Percentiles rank a stretch among this genome's conserved stretches.
Conservation (phyloP, 2,888 invertebrate genomes). For the Zaprionus obscuricornis region DNA sequence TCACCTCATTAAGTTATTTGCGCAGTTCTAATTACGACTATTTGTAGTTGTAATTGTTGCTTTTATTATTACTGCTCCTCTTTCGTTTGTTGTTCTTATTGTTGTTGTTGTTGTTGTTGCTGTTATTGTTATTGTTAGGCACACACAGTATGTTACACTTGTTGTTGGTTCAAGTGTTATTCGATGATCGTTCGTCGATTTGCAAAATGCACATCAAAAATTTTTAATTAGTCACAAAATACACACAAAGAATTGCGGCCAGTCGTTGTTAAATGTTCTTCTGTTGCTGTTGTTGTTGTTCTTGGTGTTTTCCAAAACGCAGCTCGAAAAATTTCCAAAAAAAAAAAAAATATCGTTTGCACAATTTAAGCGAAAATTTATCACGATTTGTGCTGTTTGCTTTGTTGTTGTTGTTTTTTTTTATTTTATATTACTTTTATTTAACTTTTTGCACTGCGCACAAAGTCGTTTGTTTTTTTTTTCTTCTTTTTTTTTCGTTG, state of each 20-base stretch:
- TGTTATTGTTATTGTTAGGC: constrained; percentile 10
- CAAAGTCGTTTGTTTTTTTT: constrained; percentile 58
- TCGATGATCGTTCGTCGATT: constrained; percentile 45
- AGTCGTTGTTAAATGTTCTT: constrained; percentile 47
- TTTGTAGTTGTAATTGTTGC: constrained; percentile 8
- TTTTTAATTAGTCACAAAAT: constrained; percentile 55
- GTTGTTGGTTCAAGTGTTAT: constrained; percentile 19
- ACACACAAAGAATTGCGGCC: constrained; percentile 20
- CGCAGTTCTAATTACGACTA: constrained; percentile 67
- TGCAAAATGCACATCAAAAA: constrained; percentile 58
- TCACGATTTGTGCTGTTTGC: constrained; percentile 64
- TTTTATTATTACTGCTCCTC: constrained; percentile 16
- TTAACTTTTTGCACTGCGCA: constrained; percentile 56
- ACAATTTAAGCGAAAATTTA: constrained; percentile 70
- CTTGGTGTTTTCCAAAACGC: constrained; percentile 14
- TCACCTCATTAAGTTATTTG: constrained; percentile 60
- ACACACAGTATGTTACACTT: constrained; percentile 37
- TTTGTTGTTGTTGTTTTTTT: constrained; percentile 6
- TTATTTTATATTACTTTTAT: constrained; percentile 14
- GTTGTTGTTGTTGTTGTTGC: constrained; percentile 4
- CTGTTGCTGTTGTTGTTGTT: neutral
- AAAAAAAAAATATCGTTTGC: constrained; percentile 61
- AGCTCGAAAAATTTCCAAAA: constrained; percentile 41
- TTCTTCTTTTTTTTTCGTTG: constrained; percentile 13
- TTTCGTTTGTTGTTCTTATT: constrained; percentile 18